A percentile compares a stretch with the other conserved stretches of the same genome.
Evolutionary conservation across 1,140 invertebrate species (phyloP).

Genomic region (Dreissena polymorpha): DNA sequence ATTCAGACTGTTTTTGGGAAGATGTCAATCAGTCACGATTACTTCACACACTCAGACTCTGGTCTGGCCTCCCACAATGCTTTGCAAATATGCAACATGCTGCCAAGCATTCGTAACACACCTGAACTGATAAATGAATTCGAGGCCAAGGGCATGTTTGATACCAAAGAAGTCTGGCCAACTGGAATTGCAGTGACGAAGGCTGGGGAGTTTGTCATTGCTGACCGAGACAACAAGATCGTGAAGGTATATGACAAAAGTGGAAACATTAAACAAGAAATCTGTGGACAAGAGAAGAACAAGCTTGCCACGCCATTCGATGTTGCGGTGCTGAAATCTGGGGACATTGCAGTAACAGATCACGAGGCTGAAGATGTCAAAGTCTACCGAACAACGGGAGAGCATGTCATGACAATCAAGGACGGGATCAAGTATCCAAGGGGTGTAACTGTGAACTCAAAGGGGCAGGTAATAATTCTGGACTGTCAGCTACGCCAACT

Average conservation of each 20-base stretch:
- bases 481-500: constrained; percentile 68
- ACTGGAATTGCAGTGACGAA: constrained; percentile 67
- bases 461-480: constrained; percentile 73
- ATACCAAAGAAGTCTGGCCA: constrained; percentile 74
- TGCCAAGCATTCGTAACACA: constrained; percentile 63
- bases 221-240: constrained; percentile 74
- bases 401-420: constrained; percentile 60
- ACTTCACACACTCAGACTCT: constrained; percentile 58
- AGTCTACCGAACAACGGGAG: constrained; percentile 67
- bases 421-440: constrained; percentile 74
- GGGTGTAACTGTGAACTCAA: constrained; percentile 69
- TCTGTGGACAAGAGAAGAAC: constrained; percentile 64
- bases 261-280: constrained; percentile 59
- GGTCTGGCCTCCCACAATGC: constrained; percentile 31
- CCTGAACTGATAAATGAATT: constrained; percentile 59
- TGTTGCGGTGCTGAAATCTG: constrained; percentile 68
- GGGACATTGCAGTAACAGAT: constrained; percentile 75
- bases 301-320: constrained; percentile 72
- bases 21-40: constrained; percentile 57
- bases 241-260: constrained; percentile 71
- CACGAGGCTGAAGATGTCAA: constrained; percentile 73
- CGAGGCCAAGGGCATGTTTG: constrained; percentile 56
- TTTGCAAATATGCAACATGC: constrained; percentile 59
- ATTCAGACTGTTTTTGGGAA: constrained; percentile 69
- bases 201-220: constrained; percentile 63